Evolutionary conservation across 2,797 vertebrate genomes (phyloP).

Genomic region (Prunella strophiata): DNA sequence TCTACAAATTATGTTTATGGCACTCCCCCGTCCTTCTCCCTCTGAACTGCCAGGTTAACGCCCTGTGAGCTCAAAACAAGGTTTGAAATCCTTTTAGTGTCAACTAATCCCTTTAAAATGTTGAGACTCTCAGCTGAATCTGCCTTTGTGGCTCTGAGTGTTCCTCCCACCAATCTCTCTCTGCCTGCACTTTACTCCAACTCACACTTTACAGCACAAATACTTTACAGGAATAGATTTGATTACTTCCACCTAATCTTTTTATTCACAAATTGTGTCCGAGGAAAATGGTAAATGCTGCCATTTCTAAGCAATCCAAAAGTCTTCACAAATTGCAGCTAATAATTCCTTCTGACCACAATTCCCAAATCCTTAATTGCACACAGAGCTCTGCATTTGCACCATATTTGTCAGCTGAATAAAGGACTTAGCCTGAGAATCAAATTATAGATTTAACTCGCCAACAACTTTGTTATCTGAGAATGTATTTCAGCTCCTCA

Average conservation of each 20-base stretch:
- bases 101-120: constrained; percentile 35
- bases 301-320: neutral
- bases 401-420: neutral
- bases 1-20: neutral
- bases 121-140: neutral
- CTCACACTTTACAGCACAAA: neutral
- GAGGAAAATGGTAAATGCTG: neutral
- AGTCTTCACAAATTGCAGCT: neutral
- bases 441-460: neutral
- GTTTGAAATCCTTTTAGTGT: constrained; percentile 14
- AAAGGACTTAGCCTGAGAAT: neutral
- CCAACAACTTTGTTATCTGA: neutral
- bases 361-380: neutral
- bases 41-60: neutral
- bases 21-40: neutral
- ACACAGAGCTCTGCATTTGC: neutral
- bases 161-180: neutral
- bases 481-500: neutral
- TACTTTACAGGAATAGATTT: neutral
- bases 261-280: neutral
- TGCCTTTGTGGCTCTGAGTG: neutral
- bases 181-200: neutral
- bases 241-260: neutral
- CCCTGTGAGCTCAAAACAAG: neutral
- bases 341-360: neutral